phyloP scores from a whole-genome alignment of 2,797 vertebrate species.

The Gobio occitaniae region DNA sequence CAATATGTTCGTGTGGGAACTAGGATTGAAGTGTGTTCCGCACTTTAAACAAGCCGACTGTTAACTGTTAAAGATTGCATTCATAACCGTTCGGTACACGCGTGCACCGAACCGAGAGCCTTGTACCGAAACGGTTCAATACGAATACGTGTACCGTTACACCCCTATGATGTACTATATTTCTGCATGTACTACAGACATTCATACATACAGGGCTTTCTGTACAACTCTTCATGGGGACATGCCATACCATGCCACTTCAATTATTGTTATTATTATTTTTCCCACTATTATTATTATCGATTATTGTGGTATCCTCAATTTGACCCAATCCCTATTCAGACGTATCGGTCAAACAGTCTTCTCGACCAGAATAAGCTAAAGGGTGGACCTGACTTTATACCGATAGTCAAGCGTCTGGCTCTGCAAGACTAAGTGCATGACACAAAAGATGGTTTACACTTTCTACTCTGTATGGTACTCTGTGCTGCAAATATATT shows the following conservation, averaged over 20 bases:
- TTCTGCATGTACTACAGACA: neutral
- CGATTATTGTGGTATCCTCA: neutral
- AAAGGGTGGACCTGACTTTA: neutral
- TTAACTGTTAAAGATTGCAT: too few species aligned
- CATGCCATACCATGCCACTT: neutral
- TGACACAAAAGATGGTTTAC: neutral
- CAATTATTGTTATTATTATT: neutral
- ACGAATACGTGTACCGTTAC: too few species aligned
- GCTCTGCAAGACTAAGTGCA: slow-evolving; percentile 2
- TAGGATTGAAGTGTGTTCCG: too few species aligned
- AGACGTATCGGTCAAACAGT: neutral
- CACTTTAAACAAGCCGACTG: too few species aligned
- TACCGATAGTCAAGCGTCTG: neutral
- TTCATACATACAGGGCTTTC: neutral
- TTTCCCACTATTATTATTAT: neutral
- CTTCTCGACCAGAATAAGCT: neutral
- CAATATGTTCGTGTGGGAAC: too few species aligned
- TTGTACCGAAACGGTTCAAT: too few species aligned
- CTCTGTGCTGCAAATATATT: slow-evolving; percentile 1
- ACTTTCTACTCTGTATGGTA: neutral
- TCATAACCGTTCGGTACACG: too few species aligned
- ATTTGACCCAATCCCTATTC: neutral
- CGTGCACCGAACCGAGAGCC: too few species aligned
- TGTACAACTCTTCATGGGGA: neutral
- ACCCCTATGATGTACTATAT: neutral